phyloP scores from a whole-genome alignment of 2,888 invertebrate genomes.

The Lochmaea crataegi region DNA sequence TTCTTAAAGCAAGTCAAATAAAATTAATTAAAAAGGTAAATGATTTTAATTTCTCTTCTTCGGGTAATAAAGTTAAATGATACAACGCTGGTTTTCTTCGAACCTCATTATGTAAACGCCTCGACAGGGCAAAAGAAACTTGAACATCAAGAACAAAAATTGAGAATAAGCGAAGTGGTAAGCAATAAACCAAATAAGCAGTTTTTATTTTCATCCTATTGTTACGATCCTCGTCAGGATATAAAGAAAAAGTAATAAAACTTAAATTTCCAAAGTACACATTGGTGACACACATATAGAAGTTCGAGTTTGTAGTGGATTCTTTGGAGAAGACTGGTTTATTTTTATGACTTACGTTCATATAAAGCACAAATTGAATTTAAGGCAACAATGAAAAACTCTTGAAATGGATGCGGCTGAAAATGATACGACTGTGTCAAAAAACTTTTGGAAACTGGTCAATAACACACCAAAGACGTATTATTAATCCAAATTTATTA shows the following conservation, averaged over 20 bases:
- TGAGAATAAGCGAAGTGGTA: constrained; percentile 33
- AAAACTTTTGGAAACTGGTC: too few species aligned
- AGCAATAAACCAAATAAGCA: constrained; percentile 32
- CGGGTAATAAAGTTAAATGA: background rate
- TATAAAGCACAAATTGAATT: constrained; percentile 17
- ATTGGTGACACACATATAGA: constrained; percentile 13
- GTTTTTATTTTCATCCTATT: constrained; percentile 32
- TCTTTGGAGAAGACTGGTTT: constrained; percentile 12
- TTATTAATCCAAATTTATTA: too few species aligned
- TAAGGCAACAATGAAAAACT: background rate
- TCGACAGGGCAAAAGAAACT: background rate
- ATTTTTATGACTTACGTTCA: constrained; percentile 22
- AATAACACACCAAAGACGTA: too few species aligned
- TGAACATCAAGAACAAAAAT: constrained; percentile 26
- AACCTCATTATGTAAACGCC: background rate
- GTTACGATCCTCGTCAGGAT: constrained; percentile 20
- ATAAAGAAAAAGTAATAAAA: constrained; percentile 35
- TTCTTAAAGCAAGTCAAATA: too few species aligned
- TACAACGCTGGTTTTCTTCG: background rate
- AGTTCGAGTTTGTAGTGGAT: constrained; percentile 11
- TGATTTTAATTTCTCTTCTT: background rate
- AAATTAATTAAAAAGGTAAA: too few species aligned
- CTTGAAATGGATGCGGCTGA: constrained; percentile 1
- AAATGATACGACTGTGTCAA: background rate
- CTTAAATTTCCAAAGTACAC: constrained; percentile 27